Percentiles rank a stretch among this genome's conserved stretches.
Evolutionary conservation across 2,113 vertebrate genomes (phyloP).

Genomic region (Tetrax tetrax): DNA sequence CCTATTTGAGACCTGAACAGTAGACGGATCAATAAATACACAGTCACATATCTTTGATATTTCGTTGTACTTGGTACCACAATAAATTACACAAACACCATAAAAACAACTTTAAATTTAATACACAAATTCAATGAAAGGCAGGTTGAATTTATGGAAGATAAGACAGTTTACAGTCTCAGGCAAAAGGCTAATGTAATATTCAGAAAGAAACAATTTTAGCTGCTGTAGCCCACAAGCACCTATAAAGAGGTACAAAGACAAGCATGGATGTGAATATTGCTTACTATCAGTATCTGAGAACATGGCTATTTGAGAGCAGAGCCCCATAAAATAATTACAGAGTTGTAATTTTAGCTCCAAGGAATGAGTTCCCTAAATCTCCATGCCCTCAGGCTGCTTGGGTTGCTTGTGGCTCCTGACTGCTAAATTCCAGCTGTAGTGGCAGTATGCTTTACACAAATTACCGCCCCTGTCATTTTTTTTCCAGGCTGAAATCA

Average conservation of each 20-base stretch:
- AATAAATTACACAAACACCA: slow-evolving; percentile 8
- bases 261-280: not conserved
- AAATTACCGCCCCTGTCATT: not conserved
- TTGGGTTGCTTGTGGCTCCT: not conserved
- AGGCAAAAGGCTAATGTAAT: slow-evolving; percentile 8
- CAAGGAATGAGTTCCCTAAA: not conserved
- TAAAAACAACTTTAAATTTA: not conserved
- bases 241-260: not conserved
- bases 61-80: not conserved
- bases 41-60: not conserved
- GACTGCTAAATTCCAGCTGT: not conserved
- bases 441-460: not conserved
- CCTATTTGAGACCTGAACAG: slow-evolving; percentile 4
- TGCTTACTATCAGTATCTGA: not conserved
- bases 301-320: not conserved
- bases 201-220: not conserved
- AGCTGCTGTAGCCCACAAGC: not conserved
- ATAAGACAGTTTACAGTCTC: not conserved
- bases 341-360: not conserved
- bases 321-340: not conserved
- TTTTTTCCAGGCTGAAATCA: not conserved
- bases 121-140: slow-evolving; percentile 29
- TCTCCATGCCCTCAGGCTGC: not conserved
- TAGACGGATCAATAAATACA: slow-evolving; percentile 49
- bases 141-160: not conserved